phyloP scores from a whole-genome alignment of 2,113 vertebrate species.

The Grammomys surdaster region DNA sequence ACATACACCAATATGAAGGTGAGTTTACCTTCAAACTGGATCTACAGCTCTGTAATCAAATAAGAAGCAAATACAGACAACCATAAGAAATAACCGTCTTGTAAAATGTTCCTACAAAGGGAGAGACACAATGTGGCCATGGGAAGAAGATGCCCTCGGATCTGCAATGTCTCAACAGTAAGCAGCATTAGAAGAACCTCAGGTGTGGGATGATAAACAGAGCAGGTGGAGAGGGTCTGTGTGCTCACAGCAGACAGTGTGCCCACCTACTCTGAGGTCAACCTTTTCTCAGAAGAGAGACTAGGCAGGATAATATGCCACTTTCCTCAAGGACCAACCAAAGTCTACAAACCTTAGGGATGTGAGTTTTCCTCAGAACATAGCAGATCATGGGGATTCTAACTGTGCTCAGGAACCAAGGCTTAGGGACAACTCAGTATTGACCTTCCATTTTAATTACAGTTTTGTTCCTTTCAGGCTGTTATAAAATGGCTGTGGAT shows the following conservation, averaged over 20 bases:
- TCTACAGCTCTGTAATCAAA: neutral
- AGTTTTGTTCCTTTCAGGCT: neutral
- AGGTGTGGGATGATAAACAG: neutral
- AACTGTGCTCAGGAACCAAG: neutral
- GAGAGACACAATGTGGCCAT: neutral
- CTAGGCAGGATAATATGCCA: no score
- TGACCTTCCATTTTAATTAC: neutral
- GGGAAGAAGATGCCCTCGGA: neutral
- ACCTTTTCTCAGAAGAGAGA: neutral
- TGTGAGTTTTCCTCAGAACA: neutral
- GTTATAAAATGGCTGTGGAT: neutral
- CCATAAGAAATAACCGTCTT: neutral
- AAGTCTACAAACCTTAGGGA: neutral
- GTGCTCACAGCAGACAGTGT: no score
- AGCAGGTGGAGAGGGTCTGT: neutral
- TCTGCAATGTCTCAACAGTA: neutral
- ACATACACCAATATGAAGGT: neutral
- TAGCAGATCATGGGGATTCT: fast-evolving
- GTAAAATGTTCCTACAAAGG: neutral
- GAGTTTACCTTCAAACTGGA: neutral
- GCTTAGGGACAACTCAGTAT: neutral
- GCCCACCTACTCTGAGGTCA: neutral
- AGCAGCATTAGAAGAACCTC: neutral
- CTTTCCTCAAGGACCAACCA: neutral
- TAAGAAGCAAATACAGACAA: neutral